These are phyloP conservation scores for Diarsia brunnea DNA, from an alignment of 2,888 invertebrate genomes.

Conservation along the genomic window DNA sequence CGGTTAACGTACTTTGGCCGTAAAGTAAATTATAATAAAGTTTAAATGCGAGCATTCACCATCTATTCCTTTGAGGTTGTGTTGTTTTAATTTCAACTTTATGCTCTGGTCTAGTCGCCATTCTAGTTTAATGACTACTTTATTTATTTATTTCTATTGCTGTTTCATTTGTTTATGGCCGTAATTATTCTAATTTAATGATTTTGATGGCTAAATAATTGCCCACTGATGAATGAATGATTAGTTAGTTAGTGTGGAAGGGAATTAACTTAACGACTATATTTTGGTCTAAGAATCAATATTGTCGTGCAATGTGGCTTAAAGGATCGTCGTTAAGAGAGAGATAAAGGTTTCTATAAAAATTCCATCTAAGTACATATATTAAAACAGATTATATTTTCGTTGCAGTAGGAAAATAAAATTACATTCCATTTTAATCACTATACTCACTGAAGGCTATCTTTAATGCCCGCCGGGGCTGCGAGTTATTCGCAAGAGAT, in stretches of 20 bases:
- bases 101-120: constrained; percentile 26
- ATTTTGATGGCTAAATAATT: constrained; percentile 2
- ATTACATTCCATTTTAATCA: neutral
- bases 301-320: too few relatives aligned
- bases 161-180: constrained; percentile 26
- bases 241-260: neutral
- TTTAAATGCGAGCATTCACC: constrained; percentile 52
- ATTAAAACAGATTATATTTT: neutral
- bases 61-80: constrained; percentile 41
- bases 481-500: too few relatives aligned
- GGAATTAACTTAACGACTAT: too few relatives aligned
- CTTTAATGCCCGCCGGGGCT: too few relatives aligned
- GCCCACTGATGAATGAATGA: neutral
- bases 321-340: too few relatives aligned
- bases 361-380: neutral
- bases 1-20: constrained; percentile 20
- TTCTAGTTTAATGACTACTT: constrained; percentile 38
- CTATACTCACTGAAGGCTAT: neutral
- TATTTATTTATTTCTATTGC: constrained; percentile 32
- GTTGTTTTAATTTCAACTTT: constrained; percentile 49
- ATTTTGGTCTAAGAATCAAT: too few relatives aligned
- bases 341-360: too few relatives aligned
- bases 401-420: too few relatives aligned
- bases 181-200: neutral
- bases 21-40: constrained; percentile 60